These are phyloP conservation scores for Mercenaria mercenaria DNA, from an alignment of 1,140 invertebrate species.

Conservation along the genomic window DNA sequence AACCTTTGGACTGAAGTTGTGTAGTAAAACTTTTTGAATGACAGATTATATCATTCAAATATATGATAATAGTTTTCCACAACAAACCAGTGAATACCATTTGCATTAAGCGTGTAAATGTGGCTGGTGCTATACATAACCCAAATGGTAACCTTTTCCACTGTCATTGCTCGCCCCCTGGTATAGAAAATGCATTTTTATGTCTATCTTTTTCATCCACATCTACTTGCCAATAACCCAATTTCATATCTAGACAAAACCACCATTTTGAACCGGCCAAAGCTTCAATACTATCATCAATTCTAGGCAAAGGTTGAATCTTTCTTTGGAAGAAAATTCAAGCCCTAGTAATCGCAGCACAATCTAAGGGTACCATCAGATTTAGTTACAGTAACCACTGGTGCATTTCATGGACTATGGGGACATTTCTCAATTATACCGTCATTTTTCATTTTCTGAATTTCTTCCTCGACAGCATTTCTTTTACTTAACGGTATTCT, in stretches of 20 bases:
- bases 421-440: conserved; percentile 60
- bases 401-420: conserved; percentile 38
- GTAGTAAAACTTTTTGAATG: not conserved
- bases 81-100: conserved; percentile 9
- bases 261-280: not conserved
- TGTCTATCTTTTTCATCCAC: conserved; percentile 29
- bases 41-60: not conserved
- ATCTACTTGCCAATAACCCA: conserved; percentile 28
- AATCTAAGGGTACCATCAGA: conserved; percentile 85
- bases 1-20: conserved; percentile 6
- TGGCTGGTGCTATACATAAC: not conserved
- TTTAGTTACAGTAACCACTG: conserved; percentile 4
- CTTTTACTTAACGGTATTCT: conserved; percentile 41
- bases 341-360: conserved; percentile 86
- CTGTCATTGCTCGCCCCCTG: not conserved
- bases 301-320: conserved; percentile 50
- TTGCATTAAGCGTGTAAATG: conserved; percentile 4
- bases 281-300: conserved; percentile 27
- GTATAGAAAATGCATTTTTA: conserved; percentile 37
- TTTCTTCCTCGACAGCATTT: conserved; percentile 34
- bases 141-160: conserved; percentile 19
- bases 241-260: conserved; percentile 49
- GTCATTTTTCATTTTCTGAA: conserved; percentile 37
- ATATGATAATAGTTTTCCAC: conserved; percentile 23
- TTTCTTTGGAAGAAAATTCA: conserved; percentile 65